Evolutionary conservation across 2,113 vertebrate genomes (phyloP), one percentile per base, ranked within the genome.

Genomic region (Rhadina sibilatrix): DNA sequence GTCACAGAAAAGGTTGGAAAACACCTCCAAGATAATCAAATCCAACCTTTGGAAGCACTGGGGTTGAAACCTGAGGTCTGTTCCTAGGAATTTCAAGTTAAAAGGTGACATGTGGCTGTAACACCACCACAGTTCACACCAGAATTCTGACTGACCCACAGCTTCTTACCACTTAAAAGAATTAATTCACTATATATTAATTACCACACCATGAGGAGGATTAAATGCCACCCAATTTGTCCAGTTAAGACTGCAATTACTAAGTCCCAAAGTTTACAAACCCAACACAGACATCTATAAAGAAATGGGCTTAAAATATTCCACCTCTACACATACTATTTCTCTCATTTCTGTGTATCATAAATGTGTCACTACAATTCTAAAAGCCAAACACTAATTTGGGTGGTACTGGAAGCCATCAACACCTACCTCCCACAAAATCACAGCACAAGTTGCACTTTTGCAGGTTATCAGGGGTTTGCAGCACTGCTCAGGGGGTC

Each of bases 361-460:
- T 2, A 28, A 21, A 12, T 0, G 1, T 22, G 10, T 7, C 20
- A 10, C 50, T 42, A 53, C n/a, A 33, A 38, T 21, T 50, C 57
- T 27, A 40, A 74, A 65, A 52, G 75, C 31, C 75, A 61, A 21
- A 22, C 31, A 37, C 11, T 38, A 8, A 47, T 30, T 12, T 70
- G 40, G 8, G 8, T 25, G 9, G 38, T 37, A 18, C 16, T 54
- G 47, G 66, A 57, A 83, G 85, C 52, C 61, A 71, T 18, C 15
- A 74, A 33, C 69, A 96, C 97, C 61, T 96, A 98, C 98, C 97
- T 97, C 97, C 98, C 98, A 98, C 0, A 95, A 97, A 63, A 97
- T 96, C n/a, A 97, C 91, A 54, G 97, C 97, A 77, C 97, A 98
- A 4, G 96, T 97, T 38, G 98, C 97, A 15, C 96, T 97, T 94